These are phyloP conservation scores for Onchidella celtica DNA, from an alignment of 2,888 invertebrate genomes.

Conservation along the genomic window DNA sequence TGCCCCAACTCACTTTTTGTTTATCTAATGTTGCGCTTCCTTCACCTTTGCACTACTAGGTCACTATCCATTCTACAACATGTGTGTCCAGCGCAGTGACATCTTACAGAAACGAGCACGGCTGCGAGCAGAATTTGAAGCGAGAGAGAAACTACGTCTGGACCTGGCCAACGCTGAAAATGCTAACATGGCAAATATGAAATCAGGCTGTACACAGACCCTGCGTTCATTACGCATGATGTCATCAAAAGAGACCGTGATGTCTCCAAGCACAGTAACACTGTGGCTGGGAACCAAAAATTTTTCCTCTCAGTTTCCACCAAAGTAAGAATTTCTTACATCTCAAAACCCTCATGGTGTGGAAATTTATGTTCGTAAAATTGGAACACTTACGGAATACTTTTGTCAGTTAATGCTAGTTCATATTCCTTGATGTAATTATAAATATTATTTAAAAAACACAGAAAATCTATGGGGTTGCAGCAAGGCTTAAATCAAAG, in stretches of 20 bases:
- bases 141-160: conserved; percentile 39
- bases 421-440: too few species aligned
- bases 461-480: too few species aligned
- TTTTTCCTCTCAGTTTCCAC: conserved; percentile 74
- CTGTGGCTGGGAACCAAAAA: conserved; percentile 75
- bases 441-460: too few species aligned
- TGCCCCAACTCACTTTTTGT: too few species aligned
- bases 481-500: too few species aligned
- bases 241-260: conserved; percentile 57
- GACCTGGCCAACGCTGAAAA: conserved; percentile 28
- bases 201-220: conserved; percentile 42
- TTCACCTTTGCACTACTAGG: too few species aligned
- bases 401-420: too few species aligned
- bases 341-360: too few species aligned
- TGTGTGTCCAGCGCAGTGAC: conserved; percentile 48
- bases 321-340: too few species aligned
- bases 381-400: too few species aligned
- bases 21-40: too few species aligned
- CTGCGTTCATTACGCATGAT: conserved; percentile 46
- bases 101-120: conserved; percentile 36
- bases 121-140: conserved; percentile 42
- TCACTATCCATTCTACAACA: conserved; percentile 50
- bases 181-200: background rate
- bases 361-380: too few species aligned
- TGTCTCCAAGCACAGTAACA: conserved; percentile 70